Evolutionary conservation across 64 coral and sea anemone genomes (phyloP).

Genomic region (Acropora yongei): DNA sequence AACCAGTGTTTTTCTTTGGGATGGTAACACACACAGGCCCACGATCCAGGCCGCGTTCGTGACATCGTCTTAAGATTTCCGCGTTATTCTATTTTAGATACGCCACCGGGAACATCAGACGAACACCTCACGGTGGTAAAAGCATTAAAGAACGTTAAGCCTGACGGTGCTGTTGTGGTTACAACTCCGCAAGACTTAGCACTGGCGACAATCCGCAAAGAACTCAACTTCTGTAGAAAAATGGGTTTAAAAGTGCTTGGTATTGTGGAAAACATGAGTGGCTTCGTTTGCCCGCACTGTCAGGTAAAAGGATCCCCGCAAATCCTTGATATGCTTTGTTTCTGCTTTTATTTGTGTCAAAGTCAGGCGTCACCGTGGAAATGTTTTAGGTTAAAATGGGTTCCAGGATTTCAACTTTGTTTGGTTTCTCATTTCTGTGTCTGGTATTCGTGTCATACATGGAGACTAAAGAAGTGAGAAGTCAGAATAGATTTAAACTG

Average conservation of each 20-base stretch:
- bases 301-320: background rate
- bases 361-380: background rate
- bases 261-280: constrained; percentile 57
- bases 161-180: constrained; percentile 37
- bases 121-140: constrained; percentile 52
- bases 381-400: no score
- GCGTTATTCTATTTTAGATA: background rate
- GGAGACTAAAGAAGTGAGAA: no score
- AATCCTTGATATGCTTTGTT: background rate
- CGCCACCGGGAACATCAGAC: constrained; percentile 46
- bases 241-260: constrained; percentile 44
- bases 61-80: no score
- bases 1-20: no score
- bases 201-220: constrained; percentile 52
- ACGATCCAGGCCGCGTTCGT: no score
- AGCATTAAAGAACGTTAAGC: constrained; percentile 35
- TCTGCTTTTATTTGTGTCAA: background rate
- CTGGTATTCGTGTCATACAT: no score
- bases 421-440: no score
- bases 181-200: constrained; percentile 51
- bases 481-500: no score
- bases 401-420: no score
- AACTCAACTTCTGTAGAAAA: constrained; percentile 51
- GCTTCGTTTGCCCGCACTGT: constrained; percentile 54
- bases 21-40: no score